Evolutionary conservation across 2,113 vertebrate species (phyloP).

Genomic region (Dolichotis patagonum): DNA sequence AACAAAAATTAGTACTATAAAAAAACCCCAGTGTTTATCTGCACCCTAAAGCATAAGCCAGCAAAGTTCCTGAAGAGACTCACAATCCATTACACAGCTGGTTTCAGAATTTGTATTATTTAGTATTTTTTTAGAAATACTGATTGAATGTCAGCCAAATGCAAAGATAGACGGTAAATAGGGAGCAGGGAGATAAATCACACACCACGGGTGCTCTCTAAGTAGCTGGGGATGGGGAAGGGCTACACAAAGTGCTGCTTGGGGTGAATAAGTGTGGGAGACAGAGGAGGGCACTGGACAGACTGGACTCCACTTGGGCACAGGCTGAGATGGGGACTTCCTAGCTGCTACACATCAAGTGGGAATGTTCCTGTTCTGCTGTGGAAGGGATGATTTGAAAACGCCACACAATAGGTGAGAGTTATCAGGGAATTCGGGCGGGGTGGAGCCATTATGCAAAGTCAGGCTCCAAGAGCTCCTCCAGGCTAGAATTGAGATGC

Average conservation of each 20-base stretch:
- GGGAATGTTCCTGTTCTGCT: not conserved
- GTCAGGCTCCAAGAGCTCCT: not conserved
- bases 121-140: not conserved
- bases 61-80: not conserved
- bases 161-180: not conserved
- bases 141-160: not conserved
- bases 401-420: not conserved
- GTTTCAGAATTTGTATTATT: constrained; percentile 57
- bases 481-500: not conserved
- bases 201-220: not conserved
- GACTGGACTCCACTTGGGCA: not conserved
- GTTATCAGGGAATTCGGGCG: not conserved
- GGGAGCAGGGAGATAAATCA: not conserved
- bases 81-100: not conserved
- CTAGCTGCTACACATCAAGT: not conserved
- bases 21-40: not conserved
- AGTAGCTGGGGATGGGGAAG: not conserved
- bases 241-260: not conserved
- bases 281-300: fast-evolving
- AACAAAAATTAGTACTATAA: constrained; percentile 61
- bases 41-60: not conserved
- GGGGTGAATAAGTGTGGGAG: not conserved
- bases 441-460: no score
- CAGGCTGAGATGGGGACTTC: not conserved
- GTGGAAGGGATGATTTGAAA: not conserved